These are phyloP conservation scores for Sebastes trivittatus DNA, from an alignment of 2,797 vertebrate species.

Conservation along the genomic window DNA sequence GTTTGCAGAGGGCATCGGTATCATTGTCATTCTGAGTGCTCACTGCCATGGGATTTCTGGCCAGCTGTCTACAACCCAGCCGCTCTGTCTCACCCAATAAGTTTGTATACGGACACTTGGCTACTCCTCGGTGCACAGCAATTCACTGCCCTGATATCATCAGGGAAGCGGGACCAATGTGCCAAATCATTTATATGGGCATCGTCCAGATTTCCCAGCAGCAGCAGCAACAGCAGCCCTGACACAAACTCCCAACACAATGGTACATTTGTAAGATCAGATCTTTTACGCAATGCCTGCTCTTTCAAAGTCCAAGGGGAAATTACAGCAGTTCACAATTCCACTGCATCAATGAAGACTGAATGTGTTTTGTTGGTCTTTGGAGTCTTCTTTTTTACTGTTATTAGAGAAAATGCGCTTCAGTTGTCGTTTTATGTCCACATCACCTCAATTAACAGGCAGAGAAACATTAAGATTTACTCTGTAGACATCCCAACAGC, in stretches of 20 bases:
- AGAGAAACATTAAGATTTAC: background rate
- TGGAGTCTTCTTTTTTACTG: background rate
- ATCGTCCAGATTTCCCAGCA: conserved; percentile 27
- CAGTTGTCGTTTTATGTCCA: background rate
- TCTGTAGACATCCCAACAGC: conserved; percentile 15
- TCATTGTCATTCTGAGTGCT: conserved; percentile 72
- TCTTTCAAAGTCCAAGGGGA: conserved; percentile 34
- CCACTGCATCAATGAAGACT: conserved; percentile 19
- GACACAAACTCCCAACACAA: conserved; percentile 40
- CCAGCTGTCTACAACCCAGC: conserved; percentile 63
- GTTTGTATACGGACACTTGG: conserved; percentile 52
- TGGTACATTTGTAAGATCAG: conserved; percentile 41
- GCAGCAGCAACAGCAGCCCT: background rate
- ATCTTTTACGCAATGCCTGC: conserved; percentile 28
- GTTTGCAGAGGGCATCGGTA: conserved; percentile 66
- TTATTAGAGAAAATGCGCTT: conserved; percentile 1
- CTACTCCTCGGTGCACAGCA: conserved; percentile 34
- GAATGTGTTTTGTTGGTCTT: conserved; percentile 16
- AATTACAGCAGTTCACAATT: conserved; percentile 41
- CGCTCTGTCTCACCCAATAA: conserved; percentile 54
- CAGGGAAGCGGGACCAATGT: conserved; percentile 37
- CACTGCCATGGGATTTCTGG: conserved; percentile 48
- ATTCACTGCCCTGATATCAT: conserved; percentile 55
- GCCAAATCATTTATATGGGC: conserved; percentile 52
- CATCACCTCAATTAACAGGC: conserved; percentile 4